Conservation (phyloP, 2,113 vertebrate genomes). For the Steatornis caripensis region DNA sequence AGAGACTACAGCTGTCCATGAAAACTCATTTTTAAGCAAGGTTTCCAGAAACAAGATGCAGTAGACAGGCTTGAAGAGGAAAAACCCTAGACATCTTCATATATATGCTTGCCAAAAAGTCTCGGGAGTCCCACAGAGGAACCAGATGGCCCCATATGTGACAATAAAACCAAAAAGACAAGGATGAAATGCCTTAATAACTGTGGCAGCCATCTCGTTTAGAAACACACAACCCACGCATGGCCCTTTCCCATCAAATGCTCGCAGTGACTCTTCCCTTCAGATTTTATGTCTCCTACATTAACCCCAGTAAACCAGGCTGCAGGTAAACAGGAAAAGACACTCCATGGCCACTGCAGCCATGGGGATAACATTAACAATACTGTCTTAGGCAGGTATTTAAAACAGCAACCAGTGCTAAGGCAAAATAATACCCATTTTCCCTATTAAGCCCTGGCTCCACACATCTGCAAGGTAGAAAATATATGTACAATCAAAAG, state of each 20-base stretch:
- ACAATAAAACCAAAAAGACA: not conserved
- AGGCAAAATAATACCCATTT: not conserved
- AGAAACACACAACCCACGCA: not conserved
- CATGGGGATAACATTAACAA: accelerated
- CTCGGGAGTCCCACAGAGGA: conserved; percentile 39
- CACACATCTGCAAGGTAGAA: not conserved
- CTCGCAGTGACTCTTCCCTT: not conserved
- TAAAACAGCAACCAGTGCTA: not conserved
- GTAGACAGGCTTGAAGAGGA: not conserved
- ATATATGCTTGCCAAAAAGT: not conserved
- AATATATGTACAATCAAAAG: accelerated
- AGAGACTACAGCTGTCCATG: not conserved
- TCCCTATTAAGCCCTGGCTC: not conserved
- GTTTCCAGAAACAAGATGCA: not conserved
- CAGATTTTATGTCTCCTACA: not conserved
- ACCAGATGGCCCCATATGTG: conserved; percentile 39
- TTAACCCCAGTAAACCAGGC: not conserved
- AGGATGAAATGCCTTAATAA: not conserved
- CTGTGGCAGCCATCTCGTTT: not conserved
- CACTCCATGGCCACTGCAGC: not conserved
- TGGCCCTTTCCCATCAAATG: not conserved
- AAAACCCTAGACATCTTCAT: not conserved
- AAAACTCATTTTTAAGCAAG: not conserved
- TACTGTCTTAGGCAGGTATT: not conserved
- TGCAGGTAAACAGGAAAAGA: not conserved